Percentiles rank a stretch among this genome's conserved stretches.
Conservation (phyloP, 2,113 vertebrate genomes). For the Sapayoa aenigma region DNA sequence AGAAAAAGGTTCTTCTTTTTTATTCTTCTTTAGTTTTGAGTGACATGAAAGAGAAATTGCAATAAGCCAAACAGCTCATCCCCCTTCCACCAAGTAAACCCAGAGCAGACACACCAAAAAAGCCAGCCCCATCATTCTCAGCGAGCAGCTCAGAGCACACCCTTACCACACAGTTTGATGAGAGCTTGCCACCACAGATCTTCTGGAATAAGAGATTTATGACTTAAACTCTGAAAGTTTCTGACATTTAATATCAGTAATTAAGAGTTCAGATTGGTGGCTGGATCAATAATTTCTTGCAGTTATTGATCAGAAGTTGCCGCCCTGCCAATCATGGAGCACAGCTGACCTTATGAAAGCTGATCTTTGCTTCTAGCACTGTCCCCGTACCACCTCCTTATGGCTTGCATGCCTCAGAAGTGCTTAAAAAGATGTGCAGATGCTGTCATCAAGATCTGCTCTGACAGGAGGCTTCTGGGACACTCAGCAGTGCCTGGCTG, state of each 20-base stretch:
- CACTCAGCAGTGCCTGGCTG: background rate
- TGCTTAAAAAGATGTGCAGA: background rate
- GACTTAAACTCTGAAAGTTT: constrained; percentile 30
- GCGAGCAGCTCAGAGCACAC: background rate
- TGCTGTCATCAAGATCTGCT: background rate
- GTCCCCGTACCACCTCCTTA: background rate
- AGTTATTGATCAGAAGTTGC: constrained; percentile 60
- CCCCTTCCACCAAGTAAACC: background rate
- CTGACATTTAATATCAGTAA: constrained; percentile 73
- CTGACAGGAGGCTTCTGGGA: background rate
- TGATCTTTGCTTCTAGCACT: background rate
- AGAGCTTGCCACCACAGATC: background rate
- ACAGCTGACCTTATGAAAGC: constrained; percentile 3
- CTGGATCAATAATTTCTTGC: constrained; percentile 60
- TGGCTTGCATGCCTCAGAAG: background rate
- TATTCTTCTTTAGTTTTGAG: background rate
- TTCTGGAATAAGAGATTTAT: constrained; percentile 17
- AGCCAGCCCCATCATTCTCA: background rate
- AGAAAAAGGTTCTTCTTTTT: background rate
- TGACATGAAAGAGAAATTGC: background rate
- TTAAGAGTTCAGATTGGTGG: constrained; percentile 64
- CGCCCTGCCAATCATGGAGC: constrained; percentile 22
- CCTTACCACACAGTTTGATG: background rate
- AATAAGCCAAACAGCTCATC: background rate
- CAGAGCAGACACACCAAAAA: background rate